Evolutionary conservation across 2,113 vertebrate genomes (phyloP), one percentile per base, ranked within the genome.

Genomic region (Gambusia affinis): DNA sequence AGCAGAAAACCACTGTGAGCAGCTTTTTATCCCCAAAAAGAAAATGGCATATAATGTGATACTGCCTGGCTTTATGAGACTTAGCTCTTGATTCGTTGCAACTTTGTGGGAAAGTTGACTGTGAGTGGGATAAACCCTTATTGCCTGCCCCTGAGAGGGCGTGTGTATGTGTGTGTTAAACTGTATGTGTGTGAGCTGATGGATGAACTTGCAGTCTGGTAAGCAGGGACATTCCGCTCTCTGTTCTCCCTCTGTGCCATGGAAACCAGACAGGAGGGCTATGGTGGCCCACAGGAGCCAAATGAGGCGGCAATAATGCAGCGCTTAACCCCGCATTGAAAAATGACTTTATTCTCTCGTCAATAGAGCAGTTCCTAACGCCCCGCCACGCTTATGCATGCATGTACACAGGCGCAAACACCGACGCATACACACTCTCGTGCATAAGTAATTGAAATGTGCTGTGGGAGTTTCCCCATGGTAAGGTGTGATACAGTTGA

Each of bases 281-380:
- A 93, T 93, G 93, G 93, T 94, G 94, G 93, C 93, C 92, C 93
- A 94, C 92, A 92, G 91, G 89, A 92, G 92, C 92, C 93, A 95
- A 95, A 95, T 94, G 92, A 95, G 91, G 91, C 93, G 86, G 94
- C 90, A 94, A 94, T 95, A 94, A 95, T 94, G 91, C 91, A 94
- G 89, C 90, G 91, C 91, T 92, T 94, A 92, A 92, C 90, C 91
- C 84, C 87, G 74, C 86, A 93, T 92, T 92, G 92, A 93, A 92
- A 92, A 94, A 95, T 95, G 93, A 94, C 94, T 94, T 94, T 90
- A 95, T 93, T 92, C 92, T 92, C 91, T 93, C 90, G 93, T 94
- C 94, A 94, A 94, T 93, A 90, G 91, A 92, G 89, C 89, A 84
- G 85, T 79, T 85, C 84, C 89, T 42, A 92, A 93, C 92, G 88